Evolutionary conservation across 2,113 vertebrate species (phyloP).

Genomic region (Caretta caretta): DNA sequence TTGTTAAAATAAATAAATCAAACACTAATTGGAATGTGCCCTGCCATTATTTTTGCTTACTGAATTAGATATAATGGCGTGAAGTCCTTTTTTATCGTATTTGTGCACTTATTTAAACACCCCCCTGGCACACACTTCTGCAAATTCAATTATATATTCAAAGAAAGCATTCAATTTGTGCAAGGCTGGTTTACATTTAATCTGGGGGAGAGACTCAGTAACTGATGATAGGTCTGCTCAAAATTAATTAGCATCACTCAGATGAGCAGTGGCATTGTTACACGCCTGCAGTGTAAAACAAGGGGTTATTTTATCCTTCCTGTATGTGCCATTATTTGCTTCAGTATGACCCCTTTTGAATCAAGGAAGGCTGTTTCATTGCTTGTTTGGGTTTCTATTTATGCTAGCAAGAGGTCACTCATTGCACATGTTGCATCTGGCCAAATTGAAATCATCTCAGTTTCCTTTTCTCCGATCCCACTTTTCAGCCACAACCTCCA

Average conservation of each 20-base stretch:
- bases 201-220: conserved; percentile 76
- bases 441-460: not conserved
- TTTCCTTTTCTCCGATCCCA: not conserved
- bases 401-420: not conserved
- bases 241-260: conserved; percentile 79
- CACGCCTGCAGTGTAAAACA: conserved; percentile 40
- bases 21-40: conserved; percentile 83
- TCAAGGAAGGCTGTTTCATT: not conserved
- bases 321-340: not conserved
- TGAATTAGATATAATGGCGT: conserved; percentile 83
- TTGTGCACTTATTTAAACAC: conserved; percentile 87
- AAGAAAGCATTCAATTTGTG: conserved; percentile 81
- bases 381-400: not conserved
- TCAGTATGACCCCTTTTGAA: conserved; percentile 40
- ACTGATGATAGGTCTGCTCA: conserved; percentile 74
- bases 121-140: conserved; percentile 80
- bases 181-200: conserved; percentile 83
- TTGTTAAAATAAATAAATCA: conserved; percentile 89
- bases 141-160: conserved; percentile 87
- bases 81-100: conserved; percentile 86
- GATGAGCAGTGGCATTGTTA: conserved; percentile 67
- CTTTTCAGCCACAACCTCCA: not conserved
- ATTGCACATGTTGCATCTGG: not conserved
- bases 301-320: conserved; percentile 56
- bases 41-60: conserved; percentile 87